Evolutionary conservation across 1,140 invertebrate species (phyloP), one percentile per base, ranked within the genome.

Genomic region (Capitella teleta): DNA sequence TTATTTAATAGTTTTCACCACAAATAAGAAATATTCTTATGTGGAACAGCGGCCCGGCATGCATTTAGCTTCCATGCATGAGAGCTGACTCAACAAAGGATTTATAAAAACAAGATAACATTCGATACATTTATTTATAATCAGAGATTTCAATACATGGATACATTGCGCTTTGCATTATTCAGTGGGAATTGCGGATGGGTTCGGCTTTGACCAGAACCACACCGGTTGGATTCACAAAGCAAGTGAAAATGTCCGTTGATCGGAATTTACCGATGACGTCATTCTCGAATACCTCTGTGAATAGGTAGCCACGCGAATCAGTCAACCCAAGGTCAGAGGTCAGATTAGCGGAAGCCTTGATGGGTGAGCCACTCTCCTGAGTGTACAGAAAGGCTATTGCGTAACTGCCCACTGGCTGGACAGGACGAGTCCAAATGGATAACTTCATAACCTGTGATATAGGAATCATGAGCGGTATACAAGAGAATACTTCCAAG

Each of bases 171-270:
- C n/a, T n/a, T n/a, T n/a, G n/a, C n/a, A n/a, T n/a, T n/a, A n/a
- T n/a, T n/a, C n/a, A n/a, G n/a, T n/a, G n/a, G n/a, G n/a, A n/a
- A n/a, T n/a, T n/a, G n/a, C n/a, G n/a, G n/a, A n/a, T n/a, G n/a
- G n/a, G n/a, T n/a, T n/a, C n/a, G n/a, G 51, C 44, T n/a, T 45
- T 58, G 18, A 57, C 47, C 5, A 66, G 49, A 32, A 46, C 58
- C 18, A 63, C 63, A 53, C 87, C 88, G 66, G 89, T 90, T 57
- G 90, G 90, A 74, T 94, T 92, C 1, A 95, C 88, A 78, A 86
- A 86, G 21, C 92, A 85, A 74, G 86, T 88, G 58, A 95, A 86
- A 67, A 86, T 85, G 16, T 88, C 87, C 62, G 83, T 80, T 1
- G 87, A 84, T 23, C 80, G 82, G 32, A 90, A 72, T 44, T 85